A percentile compares a stretch with the other conserved stretches of the same genome.
Evolutionary conservation across 2,888 invertebrate genomes (phyloP).

Genomic region (Lomographa bimaculata): DNA sequence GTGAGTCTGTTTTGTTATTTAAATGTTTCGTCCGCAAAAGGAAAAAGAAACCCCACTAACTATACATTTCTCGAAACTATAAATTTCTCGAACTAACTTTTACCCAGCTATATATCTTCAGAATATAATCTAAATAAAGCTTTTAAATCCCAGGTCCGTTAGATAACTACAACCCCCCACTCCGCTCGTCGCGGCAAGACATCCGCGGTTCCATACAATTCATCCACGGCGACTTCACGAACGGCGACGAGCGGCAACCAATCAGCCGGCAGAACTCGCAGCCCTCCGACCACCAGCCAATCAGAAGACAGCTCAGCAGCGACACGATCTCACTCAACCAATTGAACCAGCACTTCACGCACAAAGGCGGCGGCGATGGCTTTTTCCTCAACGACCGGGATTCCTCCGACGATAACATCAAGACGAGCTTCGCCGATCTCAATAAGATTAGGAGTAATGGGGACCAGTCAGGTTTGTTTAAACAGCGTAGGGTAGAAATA

Average conservation of each 20-base stretch:
- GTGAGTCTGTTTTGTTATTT: no score
- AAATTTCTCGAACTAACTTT: no score
- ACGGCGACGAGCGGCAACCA: conserved; percentile 67
- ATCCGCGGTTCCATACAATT: conserved; percentile 87
- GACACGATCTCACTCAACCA: conserved; percentile 9
- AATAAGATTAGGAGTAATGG: conserved; percentile 82
- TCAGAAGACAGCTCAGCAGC: conserved; percentile 27
- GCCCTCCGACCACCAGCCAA: conserved; percentile 50
- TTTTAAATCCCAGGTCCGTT: conserved; percentile 73
- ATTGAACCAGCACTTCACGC: conserved; percentile 39
- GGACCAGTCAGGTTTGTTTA: conserved; percentile 69
- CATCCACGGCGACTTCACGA: conserved; percentile 84
- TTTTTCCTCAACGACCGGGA: conserved; percentile 77
- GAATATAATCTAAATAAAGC: no score
- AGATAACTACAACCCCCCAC: conserved; percentile 86
- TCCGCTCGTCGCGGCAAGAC: conserved; percentile 90
- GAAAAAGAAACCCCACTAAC: no score
- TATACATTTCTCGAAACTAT: no score
- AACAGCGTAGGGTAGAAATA: conserved; percentile 29
- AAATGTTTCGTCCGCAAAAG: no score
- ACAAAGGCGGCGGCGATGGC: conserved; percentile 73
- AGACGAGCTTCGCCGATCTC: conserved; percentile 89
- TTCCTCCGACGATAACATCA: conserved; percentile 81
- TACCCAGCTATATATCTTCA: no score
- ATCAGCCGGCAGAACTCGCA: conserved; percentile 82